phyloP scores from a whole-genome alignment of 2,113 vertebrate species.

The Macquaria australasica region DNA sequence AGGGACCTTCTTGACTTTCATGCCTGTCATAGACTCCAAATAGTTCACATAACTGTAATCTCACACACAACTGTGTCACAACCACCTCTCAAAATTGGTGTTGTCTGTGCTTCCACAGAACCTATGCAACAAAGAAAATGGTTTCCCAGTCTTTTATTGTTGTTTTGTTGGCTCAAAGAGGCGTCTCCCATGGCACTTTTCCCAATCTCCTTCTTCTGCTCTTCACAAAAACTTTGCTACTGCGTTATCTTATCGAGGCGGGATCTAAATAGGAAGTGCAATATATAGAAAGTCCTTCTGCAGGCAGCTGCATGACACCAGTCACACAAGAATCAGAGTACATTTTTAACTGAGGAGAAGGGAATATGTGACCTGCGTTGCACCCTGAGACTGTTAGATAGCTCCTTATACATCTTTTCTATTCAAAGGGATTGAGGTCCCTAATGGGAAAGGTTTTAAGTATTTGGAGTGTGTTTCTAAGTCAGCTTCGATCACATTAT shows the following conservation, averaged over 20 bases:
- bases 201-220: constrained; percentile 21
- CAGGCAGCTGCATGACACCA: neutral
- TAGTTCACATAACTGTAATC: neutral
- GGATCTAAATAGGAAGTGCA: constrained; percentile 70
- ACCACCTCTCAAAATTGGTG: constrained; percentile 15
- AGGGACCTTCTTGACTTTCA: neutral
- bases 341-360: constrained; percentile 21
- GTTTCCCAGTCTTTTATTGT: neutral
- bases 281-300: constrained; percentile 45
- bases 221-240: constrained; percentile 29
- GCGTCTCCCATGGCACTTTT: constrained; percentile 6
- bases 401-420: constrained; percentile 9
- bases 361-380: constrained; percentile 21
- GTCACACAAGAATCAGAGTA: constrained; percentile 23
- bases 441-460: neutral
- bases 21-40: neutral
- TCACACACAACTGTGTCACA: neutral
- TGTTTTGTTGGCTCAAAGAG: neutral
- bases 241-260: constrained; percentile 48
- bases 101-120: constrained; percentile 41
- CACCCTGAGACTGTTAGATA: constrained; percentile 29
- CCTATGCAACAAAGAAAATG: constrained; percentile 70
- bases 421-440: constrained; percentile 12
- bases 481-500: constrained; percentile 15
- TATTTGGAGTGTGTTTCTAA: constrained; percentile 8